Percentiles rank a stretch among this genome's conserved stretches.
Conservation (phyloP, 1,140 invertebrate genomes). For the Drosophila chauvacae region DNA sequence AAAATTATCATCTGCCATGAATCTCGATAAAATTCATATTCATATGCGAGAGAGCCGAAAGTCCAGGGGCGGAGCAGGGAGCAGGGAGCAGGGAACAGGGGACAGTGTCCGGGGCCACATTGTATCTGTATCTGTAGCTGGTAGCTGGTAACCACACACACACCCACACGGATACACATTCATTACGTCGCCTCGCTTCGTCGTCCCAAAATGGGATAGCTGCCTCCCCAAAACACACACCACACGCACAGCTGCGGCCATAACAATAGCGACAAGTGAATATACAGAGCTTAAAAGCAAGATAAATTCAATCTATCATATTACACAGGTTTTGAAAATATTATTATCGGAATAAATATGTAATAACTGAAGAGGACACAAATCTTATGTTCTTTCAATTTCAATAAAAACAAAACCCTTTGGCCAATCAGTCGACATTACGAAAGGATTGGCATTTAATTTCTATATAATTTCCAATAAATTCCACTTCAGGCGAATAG, state of each 20-base stretch:
- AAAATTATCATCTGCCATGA: constrained; percentile 84
- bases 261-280: not conserved
- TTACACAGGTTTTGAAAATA: not conserved
- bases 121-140: constrained; percentile 61
- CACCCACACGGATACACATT: constrained; percentile 51
- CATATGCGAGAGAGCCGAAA: constrained; percentile 63
- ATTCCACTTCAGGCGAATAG: not conserved
- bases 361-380: not conserved
- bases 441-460: no score
- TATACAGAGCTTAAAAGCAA: not conserved
- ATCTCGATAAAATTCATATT: constrained; percentile 84
- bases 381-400: not conserved
- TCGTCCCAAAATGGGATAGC: constrained; percentile 76
- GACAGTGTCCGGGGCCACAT: constrained; percentile 53
- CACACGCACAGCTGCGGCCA: not conserved
- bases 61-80: constrained; percentile 11
- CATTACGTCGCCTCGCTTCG: constrained; percentile 68
- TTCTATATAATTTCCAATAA: not conserved
- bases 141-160: constrained; percentile 64
- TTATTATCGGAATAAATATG: not conserved
- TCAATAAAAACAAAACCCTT: no score
- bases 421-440: no score
- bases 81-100: constrained; percentile 1
- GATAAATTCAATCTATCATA: not conserved
- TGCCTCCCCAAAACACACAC: not conserved